Percentiles rank a stretch among this genome's conserved stretches.
Conservation (phyloP, 2,888 invertebrate genomes). For the Eremobia ochroleuca region DNA sequence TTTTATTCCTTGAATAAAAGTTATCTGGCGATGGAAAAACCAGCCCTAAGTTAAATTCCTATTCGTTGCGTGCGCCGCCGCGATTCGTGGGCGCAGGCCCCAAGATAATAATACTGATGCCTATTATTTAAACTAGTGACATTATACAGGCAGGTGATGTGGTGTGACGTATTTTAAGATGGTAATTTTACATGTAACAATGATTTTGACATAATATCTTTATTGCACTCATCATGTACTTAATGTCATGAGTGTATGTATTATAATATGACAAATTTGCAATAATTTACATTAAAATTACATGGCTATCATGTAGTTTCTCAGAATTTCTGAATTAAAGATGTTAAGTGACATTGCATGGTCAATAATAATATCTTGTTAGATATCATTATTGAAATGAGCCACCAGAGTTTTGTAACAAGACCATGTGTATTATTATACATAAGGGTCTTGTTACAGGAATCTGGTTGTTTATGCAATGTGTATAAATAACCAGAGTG, state of each 20-base stretch:
- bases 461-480: slow-evolving; percentile 1
- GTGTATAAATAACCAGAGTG: neutral
- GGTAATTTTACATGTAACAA: neutral
- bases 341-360: slow-evolving; percentile 25
- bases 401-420: neutral
- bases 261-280: slow-evolving; percentile 24
- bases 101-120: neutral
- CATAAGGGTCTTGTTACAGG: neutral
- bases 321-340: slow-evolving; percentile 26
- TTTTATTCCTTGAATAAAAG: no score
- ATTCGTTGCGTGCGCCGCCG: no score
- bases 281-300: slow-evolving; percentile 42
- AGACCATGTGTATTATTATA: neutral
- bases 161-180: no score
- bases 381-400: slow-evolving; percentile 9
- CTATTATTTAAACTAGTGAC: neutral
- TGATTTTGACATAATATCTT: slow-evolving; percentile 17
- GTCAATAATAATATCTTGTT: slow-evolving; percentile 15
- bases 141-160: neutral
- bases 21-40: no score
- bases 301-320: slow-evolving; percentile 20
- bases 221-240: slow-evolving; percentile 16
- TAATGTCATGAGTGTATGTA: neutral
- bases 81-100: neutral
- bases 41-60: no score